Conservation (phyloP, 2,797 vertebrate species). For the Thamnophis elegans region DNA sequence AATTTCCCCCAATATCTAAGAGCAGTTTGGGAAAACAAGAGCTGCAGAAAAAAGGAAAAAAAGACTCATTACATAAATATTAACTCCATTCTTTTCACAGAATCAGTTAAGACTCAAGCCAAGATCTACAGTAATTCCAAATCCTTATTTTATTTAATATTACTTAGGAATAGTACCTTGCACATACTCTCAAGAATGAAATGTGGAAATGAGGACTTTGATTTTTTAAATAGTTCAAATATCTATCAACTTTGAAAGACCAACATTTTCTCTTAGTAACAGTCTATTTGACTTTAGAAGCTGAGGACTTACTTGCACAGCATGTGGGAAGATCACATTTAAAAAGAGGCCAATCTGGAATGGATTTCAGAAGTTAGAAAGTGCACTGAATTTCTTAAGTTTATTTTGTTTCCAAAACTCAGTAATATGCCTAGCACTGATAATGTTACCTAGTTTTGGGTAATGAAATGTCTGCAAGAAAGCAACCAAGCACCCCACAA, state of each 20-base stretch:
- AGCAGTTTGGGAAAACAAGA: background rate
- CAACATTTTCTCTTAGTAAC: background rate
- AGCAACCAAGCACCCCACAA: background rate
- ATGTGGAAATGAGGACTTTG: background rate
- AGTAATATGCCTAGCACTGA: background rate
- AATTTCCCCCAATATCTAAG: background rate
- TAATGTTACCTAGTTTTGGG: background rate
- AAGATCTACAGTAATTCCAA: constrained; percentile 37
- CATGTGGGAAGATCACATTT: background rate
- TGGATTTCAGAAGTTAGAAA: background rate
- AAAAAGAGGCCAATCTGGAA: background rate
- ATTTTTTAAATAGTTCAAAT: constrained; percentile 8
- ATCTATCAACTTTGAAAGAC: constrained; percentile 21
- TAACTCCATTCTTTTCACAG: background rate
- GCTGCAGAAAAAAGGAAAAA: background rate
- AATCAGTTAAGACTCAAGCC: background rate
- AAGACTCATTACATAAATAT: background rate
- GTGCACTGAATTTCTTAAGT: background rate
- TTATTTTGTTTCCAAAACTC: background rate
- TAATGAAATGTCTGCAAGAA: background rate
- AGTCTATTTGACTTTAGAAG: constrained; percentile 2
- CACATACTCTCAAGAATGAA: background rate
- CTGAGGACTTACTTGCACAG: background rate
- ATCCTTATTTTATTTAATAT: constrained; percentile 18
- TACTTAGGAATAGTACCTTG: constrained; percentile 44